phyloP scores from a whole-genome alignment of 2,888 invertebrate genomes.

The Didymodactylos carnosus region DNA sequence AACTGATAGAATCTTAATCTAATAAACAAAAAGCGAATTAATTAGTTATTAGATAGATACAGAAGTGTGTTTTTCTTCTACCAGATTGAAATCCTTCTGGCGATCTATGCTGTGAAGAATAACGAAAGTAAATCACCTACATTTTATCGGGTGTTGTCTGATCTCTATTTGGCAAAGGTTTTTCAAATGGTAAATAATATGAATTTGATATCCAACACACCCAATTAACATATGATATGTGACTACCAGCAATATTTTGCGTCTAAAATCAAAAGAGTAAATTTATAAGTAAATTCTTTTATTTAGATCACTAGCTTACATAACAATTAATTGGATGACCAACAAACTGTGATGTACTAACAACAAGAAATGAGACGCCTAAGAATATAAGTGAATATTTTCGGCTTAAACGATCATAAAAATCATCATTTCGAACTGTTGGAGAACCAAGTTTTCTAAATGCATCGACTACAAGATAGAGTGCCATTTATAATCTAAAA shows the following conservation, averaged over 20 bases:
- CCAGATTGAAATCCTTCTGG: too few species aligned
- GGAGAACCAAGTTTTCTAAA: background rate
- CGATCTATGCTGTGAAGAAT: too few species aligned
- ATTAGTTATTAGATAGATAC: too few species aligned
- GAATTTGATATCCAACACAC: constrained; percentile 7
- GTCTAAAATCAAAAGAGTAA: too few species aligned
- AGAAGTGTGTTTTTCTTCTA: too few species aligned
- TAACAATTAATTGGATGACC: constrained; percentile 8
- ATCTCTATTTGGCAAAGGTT: background rate
- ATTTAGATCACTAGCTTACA: too few species aligned
- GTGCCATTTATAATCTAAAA: background rate
- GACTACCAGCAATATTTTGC: background rate
- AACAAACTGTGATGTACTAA: constrained; percentile 4
- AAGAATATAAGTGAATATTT: background rate
- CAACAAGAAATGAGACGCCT: constrained; percentile 1
- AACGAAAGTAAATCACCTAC: too few species aligned
- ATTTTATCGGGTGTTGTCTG: background rate
- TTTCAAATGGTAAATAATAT: constrained; percentile 3
- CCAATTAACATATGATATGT: constrained; percentile 3
- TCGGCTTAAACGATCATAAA: constrained; percentile 4
- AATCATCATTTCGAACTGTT: constrained; percentile 4
- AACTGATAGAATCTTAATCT: too few species aligned
- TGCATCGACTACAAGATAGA: background rate
- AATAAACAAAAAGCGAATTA: too few species aligned
- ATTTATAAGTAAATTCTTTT: too few species aligned